Percentiles rank a stretch among this genome's conserved stretches.
Conservation (phyloP, 2,113 vertebrate genomes). For the Pomatostomus ruficeps region DNA sequence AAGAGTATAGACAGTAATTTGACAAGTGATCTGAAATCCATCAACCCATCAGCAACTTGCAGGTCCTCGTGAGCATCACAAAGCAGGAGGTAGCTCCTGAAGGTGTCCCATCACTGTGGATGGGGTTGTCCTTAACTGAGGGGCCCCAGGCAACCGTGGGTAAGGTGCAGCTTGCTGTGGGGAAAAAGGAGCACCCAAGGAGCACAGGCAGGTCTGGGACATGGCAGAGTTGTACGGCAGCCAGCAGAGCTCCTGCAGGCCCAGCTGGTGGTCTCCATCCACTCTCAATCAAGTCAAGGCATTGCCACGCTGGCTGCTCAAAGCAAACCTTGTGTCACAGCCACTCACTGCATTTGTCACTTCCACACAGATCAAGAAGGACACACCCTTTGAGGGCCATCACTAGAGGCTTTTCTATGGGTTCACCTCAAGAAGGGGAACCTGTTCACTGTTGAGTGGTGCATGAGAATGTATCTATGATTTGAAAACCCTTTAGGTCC, state of each 20-base stretch:
- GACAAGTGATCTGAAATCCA: not conserved
- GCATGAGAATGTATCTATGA: not conserved
- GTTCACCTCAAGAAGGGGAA: not conserved
- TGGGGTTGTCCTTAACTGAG: accelerated
- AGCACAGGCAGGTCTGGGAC: not conserved
- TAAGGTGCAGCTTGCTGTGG: not conserved
- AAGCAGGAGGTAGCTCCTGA: not conserved
- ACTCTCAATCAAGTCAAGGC: not conserved
- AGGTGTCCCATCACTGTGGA: not conserved
- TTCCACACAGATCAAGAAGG: not conserved
- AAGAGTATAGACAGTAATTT: not conserved
- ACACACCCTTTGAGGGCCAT: not conserved
- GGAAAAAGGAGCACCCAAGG: not conserved
- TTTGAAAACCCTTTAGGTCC: not conserved
- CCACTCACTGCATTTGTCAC: not conserved
- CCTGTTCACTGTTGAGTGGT: not conserved
- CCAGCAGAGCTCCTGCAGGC: not conserved
- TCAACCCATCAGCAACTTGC: not conserved
- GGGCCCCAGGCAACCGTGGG: not conserved
- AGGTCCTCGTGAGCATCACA: not conserved
- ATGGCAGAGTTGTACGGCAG: not conserved
- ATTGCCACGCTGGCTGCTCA: accelerated
- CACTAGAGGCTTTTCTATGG: not conserved
- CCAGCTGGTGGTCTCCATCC: not conserved
- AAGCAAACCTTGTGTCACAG: not conserved